Conservation (phyloP, 2,113 vertebrate species). For the Otis tarda region DNA sequence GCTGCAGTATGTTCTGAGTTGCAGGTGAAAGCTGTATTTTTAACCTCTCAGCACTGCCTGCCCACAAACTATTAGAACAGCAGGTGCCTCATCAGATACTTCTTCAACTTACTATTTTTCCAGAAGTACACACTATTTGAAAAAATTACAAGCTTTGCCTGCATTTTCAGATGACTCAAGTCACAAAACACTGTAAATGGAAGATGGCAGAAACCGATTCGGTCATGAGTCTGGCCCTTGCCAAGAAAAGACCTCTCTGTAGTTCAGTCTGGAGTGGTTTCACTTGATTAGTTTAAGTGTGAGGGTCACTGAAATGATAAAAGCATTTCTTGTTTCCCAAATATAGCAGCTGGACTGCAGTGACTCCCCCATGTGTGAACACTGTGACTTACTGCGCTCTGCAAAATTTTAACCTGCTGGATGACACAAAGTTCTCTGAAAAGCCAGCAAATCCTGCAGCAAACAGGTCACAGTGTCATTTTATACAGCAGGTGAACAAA, state of each 20-base stretch:
- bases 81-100: background rate
- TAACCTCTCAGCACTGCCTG: background rate
- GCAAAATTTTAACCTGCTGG: background rate
- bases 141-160: background rate
- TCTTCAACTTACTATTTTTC: background rate
- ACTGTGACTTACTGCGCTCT: background rate
- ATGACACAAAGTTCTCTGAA: background rate
- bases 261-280: background rate
- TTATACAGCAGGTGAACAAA: background rate
- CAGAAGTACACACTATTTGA: background rate
- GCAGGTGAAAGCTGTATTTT: background rate
- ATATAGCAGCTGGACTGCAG: background rate
- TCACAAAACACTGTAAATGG: background rate
- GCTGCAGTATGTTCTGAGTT: background rate
- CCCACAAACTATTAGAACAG: conserved; percentile 9
- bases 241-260: background rate
- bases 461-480: background rate
- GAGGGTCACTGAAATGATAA: background rate
- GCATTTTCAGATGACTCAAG: background rate
- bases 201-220: background rate
- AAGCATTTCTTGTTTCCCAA: conserved; percentile 6
- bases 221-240: background rate
- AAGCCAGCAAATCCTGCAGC: background rate
- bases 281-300: background rate
- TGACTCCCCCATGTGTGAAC: background rate